Base-by-base conservation (phyloP, 1,140 invertebrate genomes). In the Drosophila simulans region DNA sequence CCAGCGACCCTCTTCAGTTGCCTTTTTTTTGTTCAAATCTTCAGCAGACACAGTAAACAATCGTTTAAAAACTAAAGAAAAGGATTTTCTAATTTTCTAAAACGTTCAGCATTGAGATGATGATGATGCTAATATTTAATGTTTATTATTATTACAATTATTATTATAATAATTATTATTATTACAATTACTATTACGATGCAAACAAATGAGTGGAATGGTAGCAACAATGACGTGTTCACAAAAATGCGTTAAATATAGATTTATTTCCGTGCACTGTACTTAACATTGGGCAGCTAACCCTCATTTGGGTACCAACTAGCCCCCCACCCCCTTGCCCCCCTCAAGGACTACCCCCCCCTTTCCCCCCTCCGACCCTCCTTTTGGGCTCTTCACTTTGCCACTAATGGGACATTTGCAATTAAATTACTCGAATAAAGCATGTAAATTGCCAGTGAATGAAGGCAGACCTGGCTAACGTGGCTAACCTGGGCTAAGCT, bases 401-500 rank as follows among this genome's bases (percentile, higher is more conserved):
- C 77, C 75, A 70, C 83, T 79, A 80, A 78, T 80, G 83, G 76
- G 72, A 89, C 86, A 84, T 88, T 88, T 88, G 80, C 86, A 88
- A 89, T 84, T 89, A 88, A 88, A 88, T 88, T 88, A 89, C 84
- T 89, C 77, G 79, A 84, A 88, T 81, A 89, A 88, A 88, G 84
- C 84, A 88, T 88, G 84, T 88, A 84, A 88, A 89, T 88, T 89
- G 84, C 84, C 80, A 88, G 75, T 88, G 80, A 89, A 89, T 83
- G 49, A 43, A 55, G 49, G 66, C 66, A 63, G 45, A 37, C 57
- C 53, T 31, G 48, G n/a, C 43, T 34, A 42, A 10, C 27, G 2
- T 12, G 1, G 8, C 40, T 27, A 17, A 8, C 11, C 11, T 22
- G 20, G 20, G 2, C 20, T 22, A 22, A 22, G 2, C 3, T 22